Percentiles rank a stretch among this genome's conserved stretches.
phyloP scores from a whole-genome alignment of 2,888 invertebrate genomes.

The Morpho helenor region DNA sequence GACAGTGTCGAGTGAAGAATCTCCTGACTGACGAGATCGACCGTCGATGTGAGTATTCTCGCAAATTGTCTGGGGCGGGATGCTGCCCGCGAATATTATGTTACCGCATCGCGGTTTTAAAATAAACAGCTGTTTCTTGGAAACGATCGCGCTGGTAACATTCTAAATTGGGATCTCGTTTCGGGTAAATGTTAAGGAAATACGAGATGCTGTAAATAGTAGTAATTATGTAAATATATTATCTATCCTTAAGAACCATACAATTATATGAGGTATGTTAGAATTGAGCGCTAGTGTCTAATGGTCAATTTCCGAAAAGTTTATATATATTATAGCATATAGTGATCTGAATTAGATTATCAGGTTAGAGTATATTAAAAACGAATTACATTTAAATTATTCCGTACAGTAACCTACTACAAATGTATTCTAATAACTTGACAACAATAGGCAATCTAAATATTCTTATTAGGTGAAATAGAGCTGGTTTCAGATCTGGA shows the following conservation, averaged over 20 bases:
- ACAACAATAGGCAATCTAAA: slow-evolving; percentile 26
- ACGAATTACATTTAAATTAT: too few species aligned
- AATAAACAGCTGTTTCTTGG: slow-evolving; percentile 73
- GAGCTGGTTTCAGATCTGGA: slow-evolving; percentile 43
- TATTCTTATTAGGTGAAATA: slow-evolving; percentile 26
- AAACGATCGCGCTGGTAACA: slow-evolving; percentile 58
- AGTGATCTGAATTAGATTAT: too few species aligned
- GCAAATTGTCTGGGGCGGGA: slow-evolving; percentile 28
- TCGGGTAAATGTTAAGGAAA: slow-evolving; percentile 46
- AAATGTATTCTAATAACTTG: not conserved
- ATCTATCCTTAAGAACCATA: not conserved
- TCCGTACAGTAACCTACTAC: too few species aligned
- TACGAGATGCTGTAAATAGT: slow-evolving; percentile 38
- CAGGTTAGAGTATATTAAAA: too few species aligned
- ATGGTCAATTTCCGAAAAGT: too few species aligned
- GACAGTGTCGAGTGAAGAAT: slow-evolving; percentile 75
- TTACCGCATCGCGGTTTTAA: slow-evolving; percentile 64
- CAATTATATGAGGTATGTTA: too few species aligned
- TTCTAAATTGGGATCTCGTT: slow-evolving; percentile 65
- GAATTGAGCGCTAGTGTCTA: too few species aligned
- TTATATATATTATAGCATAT: too few species aligned
- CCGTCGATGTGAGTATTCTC: slow-evolving; percentile 62
- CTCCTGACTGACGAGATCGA: slow-evolving; percentile 46
- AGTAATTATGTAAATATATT: slow-evolving; percentile 17
- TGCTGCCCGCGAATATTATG: slow-evolving; percentile 40